A percentile compares a stretch with the other conserved stretches of the same genome.
Evolutionary conservation across 2,797 vertebrate genomes (phyloP).

Genomic region (Novumbra hubbsi): DNA sequence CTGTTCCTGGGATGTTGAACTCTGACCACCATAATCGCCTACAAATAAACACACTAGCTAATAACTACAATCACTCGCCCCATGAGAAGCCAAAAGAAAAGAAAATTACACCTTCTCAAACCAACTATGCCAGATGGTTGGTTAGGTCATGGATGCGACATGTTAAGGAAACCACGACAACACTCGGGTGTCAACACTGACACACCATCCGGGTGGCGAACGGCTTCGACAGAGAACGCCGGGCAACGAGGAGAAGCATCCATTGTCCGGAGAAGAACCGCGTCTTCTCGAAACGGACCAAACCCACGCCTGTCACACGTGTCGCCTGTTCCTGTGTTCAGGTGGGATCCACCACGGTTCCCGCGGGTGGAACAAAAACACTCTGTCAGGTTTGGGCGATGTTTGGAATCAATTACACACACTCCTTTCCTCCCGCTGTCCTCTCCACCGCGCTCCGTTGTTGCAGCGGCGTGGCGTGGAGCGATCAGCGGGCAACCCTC

Average conservation of each 20-base stretch:
- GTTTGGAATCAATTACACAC: no score
- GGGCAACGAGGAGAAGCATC: conserved; percentile 6
- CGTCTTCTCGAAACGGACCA: not conserved
- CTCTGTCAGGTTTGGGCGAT: no score
- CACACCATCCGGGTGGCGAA: not conserved
- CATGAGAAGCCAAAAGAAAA: not conserved
- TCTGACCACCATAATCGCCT: conserved; percentile 17
- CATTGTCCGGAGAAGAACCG: conserved; percentile 12
- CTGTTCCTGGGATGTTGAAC: conserved; percentile 13
- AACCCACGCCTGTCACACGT: conserved; percentile 5
- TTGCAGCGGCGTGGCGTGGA: no score
- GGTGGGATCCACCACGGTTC: no score
- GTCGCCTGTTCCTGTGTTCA: conserved; percentile 1
- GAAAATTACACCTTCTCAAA: not conserved
- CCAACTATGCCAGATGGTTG: not conserved
- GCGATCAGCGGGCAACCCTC: no score
- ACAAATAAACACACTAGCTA: conserved; percentile 5
- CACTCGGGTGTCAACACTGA: not conserved
- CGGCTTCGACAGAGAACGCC: not conserved
- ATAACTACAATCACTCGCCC: not conserved
- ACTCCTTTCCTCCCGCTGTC: no score
- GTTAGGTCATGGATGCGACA: conserved; percentile 7
- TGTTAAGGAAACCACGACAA: not conserved
- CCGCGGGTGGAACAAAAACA: no score
- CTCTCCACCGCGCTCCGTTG: no score